Conservation (phyloP, 2,113 vertebrate species). For the Pelusios castaneus region DNA sequence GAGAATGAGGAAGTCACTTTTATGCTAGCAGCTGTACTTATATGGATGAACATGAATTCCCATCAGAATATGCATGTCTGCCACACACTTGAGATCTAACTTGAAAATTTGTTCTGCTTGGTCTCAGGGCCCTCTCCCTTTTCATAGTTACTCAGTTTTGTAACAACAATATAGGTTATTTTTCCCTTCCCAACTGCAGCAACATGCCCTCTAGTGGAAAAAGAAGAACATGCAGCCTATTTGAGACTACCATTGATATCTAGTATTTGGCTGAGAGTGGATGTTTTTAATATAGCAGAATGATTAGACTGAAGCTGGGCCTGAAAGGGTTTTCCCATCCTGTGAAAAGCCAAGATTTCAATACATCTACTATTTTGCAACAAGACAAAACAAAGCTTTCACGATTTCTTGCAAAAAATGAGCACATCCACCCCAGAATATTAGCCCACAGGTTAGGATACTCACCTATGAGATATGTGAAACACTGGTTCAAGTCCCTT, state of each 20-base stretch:
- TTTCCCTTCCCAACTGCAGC: background rate
- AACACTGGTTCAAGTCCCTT: background rate
- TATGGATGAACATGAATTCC: background rate
- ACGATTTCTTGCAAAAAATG: background rate
- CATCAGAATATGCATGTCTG: background rate
- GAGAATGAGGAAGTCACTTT: background rate
- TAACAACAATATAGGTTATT: background rate
- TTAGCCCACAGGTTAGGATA: background rate
- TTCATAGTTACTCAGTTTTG: background rate
- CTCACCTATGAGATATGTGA: background rate
- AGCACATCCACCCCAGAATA: background rate
- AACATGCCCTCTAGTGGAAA: constrained; percentile 36
- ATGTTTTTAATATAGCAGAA: background rate
- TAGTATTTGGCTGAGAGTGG: accelerated
- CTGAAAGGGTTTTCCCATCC: background rate
- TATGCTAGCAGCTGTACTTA: background rate
- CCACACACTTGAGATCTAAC: background rate
- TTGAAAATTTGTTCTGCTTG: background rate
- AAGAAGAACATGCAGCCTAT: background rate
- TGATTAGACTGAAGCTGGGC: background rate
- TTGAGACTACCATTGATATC: background rate
- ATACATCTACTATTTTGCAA: background rate
- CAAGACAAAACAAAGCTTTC: background rate
- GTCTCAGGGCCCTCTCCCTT: background rate
- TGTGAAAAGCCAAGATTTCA: background rate